Percentiles rank a stretch among this genome's conserved stretches.
Conservation (phyloP, 2,797 vertebrate species). For the Hemitrygon akajei region DNA sequence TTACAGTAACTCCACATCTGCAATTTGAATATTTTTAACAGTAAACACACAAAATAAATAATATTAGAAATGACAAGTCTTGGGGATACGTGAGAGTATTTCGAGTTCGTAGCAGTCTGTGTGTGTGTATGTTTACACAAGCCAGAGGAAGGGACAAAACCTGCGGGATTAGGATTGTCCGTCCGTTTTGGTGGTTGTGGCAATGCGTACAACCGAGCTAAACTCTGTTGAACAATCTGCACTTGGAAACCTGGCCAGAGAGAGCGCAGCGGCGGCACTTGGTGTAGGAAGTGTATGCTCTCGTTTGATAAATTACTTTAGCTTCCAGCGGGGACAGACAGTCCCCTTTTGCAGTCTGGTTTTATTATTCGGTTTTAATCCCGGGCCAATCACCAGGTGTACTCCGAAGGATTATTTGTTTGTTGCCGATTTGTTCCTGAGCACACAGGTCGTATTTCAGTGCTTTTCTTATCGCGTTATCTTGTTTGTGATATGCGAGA, state of each 20-base stretch:
- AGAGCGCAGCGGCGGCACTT: neutral
- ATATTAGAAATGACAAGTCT: too few species aligned
- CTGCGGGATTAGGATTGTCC: neutral
- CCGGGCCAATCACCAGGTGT: neutral
- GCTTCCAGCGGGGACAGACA: neutral
- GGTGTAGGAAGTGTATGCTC: neutral
- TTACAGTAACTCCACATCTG: neutral
- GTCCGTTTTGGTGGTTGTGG: neutral
- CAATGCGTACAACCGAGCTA: neutral
- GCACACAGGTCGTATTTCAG: slow-evolving; percentile 14
- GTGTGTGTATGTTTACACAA: too few species aligned
- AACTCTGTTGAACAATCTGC: neutral
- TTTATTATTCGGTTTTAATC: neutral
- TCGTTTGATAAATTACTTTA: neutral
- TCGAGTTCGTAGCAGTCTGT: too few species aligned
- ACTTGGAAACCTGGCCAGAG: neutral
- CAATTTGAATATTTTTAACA: neutral
- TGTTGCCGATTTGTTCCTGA: neutral
- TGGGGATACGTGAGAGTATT: too few species aligned
- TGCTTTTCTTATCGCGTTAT: neutral
- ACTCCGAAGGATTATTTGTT: neutral
- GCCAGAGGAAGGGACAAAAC: too few species aligned
- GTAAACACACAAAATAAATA: neutral
- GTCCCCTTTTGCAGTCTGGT: neutral
- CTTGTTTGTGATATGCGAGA: neutral